Base-by-base conservation (phyloP, 2,888 invertebrate genomes). In the Callimorpha dominula region DNA sequence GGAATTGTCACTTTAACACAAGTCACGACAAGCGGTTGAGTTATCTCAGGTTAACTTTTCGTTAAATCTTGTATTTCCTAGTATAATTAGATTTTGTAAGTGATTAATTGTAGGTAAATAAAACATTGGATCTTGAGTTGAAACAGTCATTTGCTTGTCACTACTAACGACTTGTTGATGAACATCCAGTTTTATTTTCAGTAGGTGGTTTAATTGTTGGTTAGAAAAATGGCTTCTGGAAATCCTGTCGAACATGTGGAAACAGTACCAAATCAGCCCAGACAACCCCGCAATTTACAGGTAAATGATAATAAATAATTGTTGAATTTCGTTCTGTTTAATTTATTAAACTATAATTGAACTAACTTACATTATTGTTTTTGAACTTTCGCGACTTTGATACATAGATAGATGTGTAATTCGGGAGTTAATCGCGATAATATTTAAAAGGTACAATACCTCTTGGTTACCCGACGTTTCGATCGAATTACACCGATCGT, bases 271-370 rank as follows among this genome's bases (percentile, higher is more conserved):
- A 79, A 79, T 0, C 94, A 93, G 76, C 94, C 93, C 3, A 85
- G 94, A 46, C 94, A 92, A 74, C 94, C 95, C 0, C 87, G 88
- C 69, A 93, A 92, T 80, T 83, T 95, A 50, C 95, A 95, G 93
- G 96, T 93, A 83, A 64, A 12, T 62, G 42, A 43, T 60, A 17
- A 43, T 42, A 20, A 15, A 43, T 14, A 57, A 7, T 52, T 46
- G 4, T 14, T 52, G 8, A 9, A 46, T 6, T 46, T 1, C 6
- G 4, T 46, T n/a, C n/a, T 46, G 31, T 31, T 31, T 31, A 1
- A 31, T 31, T 31, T 1, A 46, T 46, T 46, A 46, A 3, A 8
- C 8, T 46, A 46, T 46, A 6, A 46, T 46, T 9, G 4, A 46
- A 46, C 8, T 46, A 46, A 46, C 43, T 8, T 3, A 31, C 31